A percentile compares a stretch with the other conserved stretches of the same genome.
Conservation (phyloP, 2,797 vertebrate genomes). For the Heliangelus exortis region DNA sequence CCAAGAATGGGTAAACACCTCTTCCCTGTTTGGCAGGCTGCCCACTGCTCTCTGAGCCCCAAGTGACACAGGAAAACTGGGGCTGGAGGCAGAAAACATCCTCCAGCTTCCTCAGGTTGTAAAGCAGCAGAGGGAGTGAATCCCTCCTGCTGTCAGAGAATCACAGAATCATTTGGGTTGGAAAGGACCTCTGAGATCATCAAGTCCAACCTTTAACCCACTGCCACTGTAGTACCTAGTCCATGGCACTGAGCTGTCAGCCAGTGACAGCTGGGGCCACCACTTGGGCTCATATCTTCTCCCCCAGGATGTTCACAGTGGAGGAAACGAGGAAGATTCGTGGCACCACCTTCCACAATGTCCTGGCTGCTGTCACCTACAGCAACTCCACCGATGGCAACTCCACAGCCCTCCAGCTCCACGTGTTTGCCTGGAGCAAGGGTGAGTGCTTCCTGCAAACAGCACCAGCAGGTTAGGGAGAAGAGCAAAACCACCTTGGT, state of each 20-base stretch:
- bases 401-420: constrained; percentile 74
- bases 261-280: neutral
- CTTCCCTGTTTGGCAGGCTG: neutral
- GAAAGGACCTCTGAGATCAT: no score
- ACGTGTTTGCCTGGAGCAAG: constrained; percentile 84
- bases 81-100: neutral
- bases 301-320: constrained; percentile 85
- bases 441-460: constrained; percentile 74
- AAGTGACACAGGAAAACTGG: neutral
- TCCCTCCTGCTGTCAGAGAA: neutral
- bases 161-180: no score
- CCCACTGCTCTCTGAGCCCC: neutral
- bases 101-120: neutral
- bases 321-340: constrained; percentile 81
- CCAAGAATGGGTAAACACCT: constrained; percentile 86
- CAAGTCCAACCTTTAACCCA: no score
- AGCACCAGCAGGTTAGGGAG: neutral
- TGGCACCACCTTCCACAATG: constrained; percentile 77
- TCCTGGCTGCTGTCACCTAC: constrained; percentile 80
- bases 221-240: no score
- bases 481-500: neutral
- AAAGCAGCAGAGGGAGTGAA: neutral
- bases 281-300: neutral
- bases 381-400: constrained; percentile 9
- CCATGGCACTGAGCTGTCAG: no score